A percentile compares a stretch with the other conserved stretches of the same genome.
Evolutionary conservation across 2,113 vertebrate species (phyloP).

Genomic region (Hippocampus zosterae): DNA sequence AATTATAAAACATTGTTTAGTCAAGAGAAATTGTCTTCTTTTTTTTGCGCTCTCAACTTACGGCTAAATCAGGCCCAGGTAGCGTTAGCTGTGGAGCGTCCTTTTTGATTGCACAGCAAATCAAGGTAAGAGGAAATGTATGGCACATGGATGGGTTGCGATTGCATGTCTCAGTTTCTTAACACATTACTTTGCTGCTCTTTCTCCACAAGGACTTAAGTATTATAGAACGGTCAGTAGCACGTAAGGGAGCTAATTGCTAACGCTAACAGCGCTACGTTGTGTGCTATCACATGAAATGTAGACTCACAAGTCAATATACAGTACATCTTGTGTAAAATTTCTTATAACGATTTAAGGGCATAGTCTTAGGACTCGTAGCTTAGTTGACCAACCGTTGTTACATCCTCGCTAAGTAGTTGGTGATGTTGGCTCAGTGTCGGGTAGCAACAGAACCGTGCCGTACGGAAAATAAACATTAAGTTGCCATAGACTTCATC

Average conservation of each 20-base stretch:
- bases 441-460: background rate
- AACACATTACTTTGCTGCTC: background rate
- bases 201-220: accelerated
- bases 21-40: slow-evolving; percentile 9
- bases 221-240: background rate
- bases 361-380: too few relatives aligned
- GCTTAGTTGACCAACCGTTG: background rate
- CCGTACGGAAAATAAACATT: slow-evolving; percentile 49
- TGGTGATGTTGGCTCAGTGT: slow-evolving; percentile 14
- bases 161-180: background rate
- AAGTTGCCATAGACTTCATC: background rate
- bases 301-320: background rate
- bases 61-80: slow-evolving; percentile 47
- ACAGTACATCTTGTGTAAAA: too few relatives aligned
- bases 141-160: background rate
- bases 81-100: slow-evolving; percentile 40
- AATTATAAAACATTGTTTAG: slow-evolving; percentile 10
- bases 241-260: slow-evolving; percentile 23
- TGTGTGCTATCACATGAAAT: background rate
- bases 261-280: slow-evolving; percentile 21
- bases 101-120: slow-evolving; percentile 43
- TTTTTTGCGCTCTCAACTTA: slow-evolving; percentile 22
- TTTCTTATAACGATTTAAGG: background rate
- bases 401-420: slow-evolving; percentile 10
- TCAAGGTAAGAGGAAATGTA: slow-evolving; percentile 53